Percentiles rank a stretch among this genome's conserved stretches.
These are phyloP conservation scores for Apostichopus parvimensis DNA, from an alignment of 35 echinoderm and acorn worm genomes.

Conservation along the genomic window DNA sequence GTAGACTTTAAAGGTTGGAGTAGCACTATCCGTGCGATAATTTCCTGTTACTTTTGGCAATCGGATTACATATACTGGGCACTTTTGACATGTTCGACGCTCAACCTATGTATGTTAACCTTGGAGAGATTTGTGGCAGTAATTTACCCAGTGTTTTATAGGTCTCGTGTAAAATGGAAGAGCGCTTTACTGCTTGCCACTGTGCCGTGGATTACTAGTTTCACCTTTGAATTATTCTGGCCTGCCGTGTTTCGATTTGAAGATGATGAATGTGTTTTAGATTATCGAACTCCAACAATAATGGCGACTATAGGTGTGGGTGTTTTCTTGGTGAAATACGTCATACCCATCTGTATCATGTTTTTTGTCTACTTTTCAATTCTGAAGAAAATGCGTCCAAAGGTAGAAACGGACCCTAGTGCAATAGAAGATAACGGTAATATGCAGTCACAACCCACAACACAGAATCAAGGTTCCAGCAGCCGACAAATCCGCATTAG, in stretches of 20 bases:
- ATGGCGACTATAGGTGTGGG: not conserved
- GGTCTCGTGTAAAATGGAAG: not conserved
- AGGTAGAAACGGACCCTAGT: not conserved
- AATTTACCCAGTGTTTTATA: constrained; percentile 26
- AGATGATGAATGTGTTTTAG: constrained; percentile 14
- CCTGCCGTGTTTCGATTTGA: constrained; percentile 3
- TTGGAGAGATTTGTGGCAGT: constrained; percentile 11
- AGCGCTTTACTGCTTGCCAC: not conserved
- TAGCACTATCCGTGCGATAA: not conserved
- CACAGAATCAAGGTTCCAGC: no score
- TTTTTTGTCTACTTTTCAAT: constrained; percentile 17
- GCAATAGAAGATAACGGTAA: not conserved
- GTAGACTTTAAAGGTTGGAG: not conserved
- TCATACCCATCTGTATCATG: constrained; percentile 10
- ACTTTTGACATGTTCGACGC: not conserved
- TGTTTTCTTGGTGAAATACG: not conserved
- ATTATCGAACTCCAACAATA: not conserved
- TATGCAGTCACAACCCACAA: not conserved
- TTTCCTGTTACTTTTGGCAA: constrained; percentile 15
- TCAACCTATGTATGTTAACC: not conserved
- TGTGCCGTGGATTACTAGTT: constrained; percentile 13
- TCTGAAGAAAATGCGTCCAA: not conserved
- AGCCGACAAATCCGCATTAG: not conserved
- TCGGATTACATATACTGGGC: constrained; percentile 30
- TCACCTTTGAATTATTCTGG: constrained; percentile 15